phyloP scores from a whole-genome alignment of 2,888 invertebrate genomes.

The Omphaloscelis lunosa region DNA sequence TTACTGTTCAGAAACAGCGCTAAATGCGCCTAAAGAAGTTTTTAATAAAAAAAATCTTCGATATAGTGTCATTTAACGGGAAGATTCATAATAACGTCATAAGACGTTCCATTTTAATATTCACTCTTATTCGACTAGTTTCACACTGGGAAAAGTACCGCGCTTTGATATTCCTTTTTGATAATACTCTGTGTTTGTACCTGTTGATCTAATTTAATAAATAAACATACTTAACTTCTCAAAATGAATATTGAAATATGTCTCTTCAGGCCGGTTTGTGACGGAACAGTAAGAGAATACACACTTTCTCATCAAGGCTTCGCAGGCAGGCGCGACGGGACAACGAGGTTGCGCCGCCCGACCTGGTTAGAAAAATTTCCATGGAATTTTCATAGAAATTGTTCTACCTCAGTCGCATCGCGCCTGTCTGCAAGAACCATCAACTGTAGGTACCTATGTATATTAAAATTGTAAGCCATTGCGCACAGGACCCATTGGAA shows the following conservation, averaged over 20 bases:
- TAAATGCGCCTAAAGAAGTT: not conserved
- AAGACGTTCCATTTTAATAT: not conserved
- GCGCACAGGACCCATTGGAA: constrained; percentile 19
- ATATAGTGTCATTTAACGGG: not conserved
- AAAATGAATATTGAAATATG: not conserved
- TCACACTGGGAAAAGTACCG: not conserved
- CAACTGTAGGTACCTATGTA: too few species aligned
- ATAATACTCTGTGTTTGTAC: constrained; percentile 6
- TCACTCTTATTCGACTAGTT: not conserved
- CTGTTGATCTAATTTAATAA: not conserved
- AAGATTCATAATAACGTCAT: not conserved
- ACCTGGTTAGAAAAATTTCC: too few species aligned
- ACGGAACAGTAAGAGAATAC: too few species aligned
- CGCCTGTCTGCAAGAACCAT: too few species aligned
- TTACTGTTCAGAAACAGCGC: too few species aligned
- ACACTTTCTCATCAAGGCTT: too few species aligned
- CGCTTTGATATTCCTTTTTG: constrained; percentile 10
- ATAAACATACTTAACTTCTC: not conserved
- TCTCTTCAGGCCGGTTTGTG: not conserved
- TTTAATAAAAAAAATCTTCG: not conserved
- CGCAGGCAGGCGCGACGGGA: too few species aligned
- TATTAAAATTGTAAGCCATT: constrained; percentile 5
- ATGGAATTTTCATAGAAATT: too few species aligned
- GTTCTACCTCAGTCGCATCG: too few species aligned
- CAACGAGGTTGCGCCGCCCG: too few species aligned